Conservation (phyloP, 1,140 invertebrate species). For the Drosophila gunungcola region DNA sequence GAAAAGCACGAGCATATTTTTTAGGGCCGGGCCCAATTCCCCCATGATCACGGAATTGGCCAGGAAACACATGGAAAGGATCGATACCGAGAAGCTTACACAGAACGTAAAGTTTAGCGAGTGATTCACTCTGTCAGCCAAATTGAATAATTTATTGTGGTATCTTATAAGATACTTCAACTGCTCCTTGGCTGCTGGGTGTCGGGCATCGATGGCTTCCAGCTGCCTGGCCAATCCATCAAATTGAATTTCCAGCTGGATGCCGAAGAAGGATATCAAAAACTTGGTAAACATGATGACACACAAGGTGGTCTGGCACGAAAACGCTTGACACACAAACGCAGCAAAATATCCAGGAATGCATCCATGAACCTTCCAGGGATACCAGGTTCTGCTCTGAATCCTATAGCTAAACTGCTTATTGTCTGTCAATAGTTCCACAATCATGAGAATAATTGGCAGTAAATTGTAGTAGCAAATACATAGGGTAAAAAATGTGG, state of each 20-base stretch:
- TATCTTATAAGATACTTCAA: conserved; percentile 53
- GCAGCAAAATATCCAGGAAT: neutral
- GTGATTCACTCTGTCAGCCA: conserved; percentile 49
- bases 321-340: conserved; percentile 26
- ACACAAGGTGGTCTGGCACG: conserved; percentile 44
- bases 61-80: conserved; percentile 66
- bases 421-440: conserved; percentile 24
- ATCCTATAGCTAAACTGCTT: conserved; percentile 37
- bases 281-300: conserved; percentile 61
- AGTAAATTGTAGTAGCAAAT: conserved; percentile 56
- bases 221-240: conserved; percentile 55
- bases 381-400: conserved; percentile 75
- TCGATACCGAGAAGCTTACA: conserved; percentile 55
- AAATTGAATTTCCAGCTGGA: conserved; percentile 68
- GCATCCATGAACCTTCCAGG: conserved; percentile 48
- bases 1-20: conserved; percentile 56
- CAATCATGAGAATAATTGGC: conserved; percentile 48
- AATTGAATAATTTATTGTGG: conserved; percentile 45
- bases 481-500: conserved; percentile 25
- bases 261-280: conserved; percentile 61
- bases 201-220: conserved; percentile 42
- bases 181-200: conserved; percentile 36
- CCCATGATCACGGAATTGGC: conserved; percentile 68
- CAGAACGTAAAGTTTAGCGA: conserved; percentile 65
- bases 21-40: conserved; percentile 44